Conservation (phyloP, 53 echinoderm and acorn worm genomes). For the Zoroaster sp. region DNA sequence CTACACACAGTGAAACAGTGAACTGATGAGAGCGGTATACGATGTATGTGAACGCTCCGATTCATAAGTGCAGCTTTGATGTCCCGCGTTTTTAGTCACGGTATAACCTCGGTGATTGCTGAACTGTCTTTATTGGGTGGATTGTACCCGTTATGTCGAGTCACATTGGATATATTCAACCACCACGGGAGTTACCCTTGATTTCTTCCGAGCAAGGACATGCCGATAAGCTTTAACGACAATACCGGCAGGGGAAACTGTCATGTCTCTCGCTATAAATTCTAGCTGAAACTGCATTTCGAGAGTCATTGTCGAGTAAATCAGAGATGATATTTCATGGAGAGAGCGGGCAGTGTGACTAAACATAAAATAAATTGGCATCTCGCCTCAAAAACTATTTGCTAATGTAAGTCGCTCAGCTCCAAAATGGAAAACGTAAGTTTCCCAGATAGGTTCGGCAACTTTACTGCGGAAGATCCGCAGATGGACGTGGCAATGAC, state of each 20-base stretch:
- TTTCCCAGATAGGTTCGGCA: neutral
- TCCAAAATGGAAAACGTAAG: slow-evolving; percentile 24
- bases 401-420: neutral
- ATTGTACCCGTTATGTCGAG: neutral
- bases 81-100: neutral
- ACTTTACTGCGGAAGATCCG: slow-evolving; percentile 7
- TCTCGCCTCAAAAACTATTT: neutral
- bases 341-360: neutral
- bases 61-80: slow-evolving; percentile 5
- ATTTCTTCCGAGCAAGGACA: neutral
- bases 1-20: neutral
- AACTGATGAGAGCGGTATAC: neutral
- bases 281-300: neutral
- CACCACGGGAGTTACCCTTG: slow-evolving; percentile 34
- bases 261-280: slow-evolving; percentile 1
- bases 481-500: slow-evolving; percentile 27
- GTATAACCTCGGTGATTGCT: neutral
- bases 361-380: neutral
- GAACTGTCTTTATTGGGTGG: neutral
- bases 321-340: neutral
- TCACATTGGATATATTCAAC: slow-evolving; percentile 37
- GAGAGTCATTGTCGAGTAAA: neutral
- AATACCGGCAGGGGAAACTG: neutral
- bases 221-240: slow-evolving; percentile 15
- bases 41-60: slow-evolving; percentile 2